Base-by-base conservation (phyloP, 1,140 invertebrate genomes). In the Mamestra configurata region DNA sequence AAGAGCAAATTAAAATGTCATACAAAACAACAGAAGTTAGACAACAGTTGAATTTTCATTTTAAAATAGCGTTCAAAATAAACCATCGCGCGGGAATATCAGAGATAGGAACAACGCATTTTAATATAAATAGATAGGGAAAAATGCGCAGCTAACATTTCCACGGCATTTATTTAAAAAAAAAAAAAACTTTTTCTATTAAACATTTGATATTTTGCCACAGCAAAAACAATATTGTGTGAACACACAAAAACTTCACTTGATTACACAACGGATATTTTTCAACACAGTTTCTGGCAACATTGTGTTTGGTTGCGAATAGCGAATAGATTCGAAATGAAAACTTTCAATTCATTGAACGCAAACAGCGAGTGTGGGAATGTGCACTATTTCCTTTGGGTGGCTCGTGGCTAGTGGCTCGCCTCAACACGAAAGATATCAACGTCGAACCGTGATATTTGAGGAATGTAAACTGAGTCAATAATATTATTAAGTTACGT, bases 261-360 rank as follows among this genome's bases (percentile, higher is more conserved):
- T 35, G 68, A 35, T 71, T 71, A 37, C 68, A 49, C 22, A 53
- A 18, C 7, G 46, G 46, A 71, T 71, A 71, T 71, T 71, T 70
- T 71, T 53, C 46, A 53, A 71, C 53, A 51, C 24, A 70, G 46
- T 53, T 71, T 53, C 10, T 35, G 7, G 8, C 15, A 51, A 51
- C 24, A 70, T 10, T 51, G 13, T 49, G 49, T 71, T 71, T 71
- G 24, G 27, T 71, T 11, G 27, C 68, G 68, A 71, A 71, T 71
- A 20, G 27, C 68, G 68, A 71, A 71, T 71, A 51, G 68, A 53
- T 71, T 53, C 24, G 46, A 71, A 71, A 71, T 71, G 68, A 71
- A 71, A 71, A 71, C 24, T 53, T 71, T 51, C 68, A 53, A 71
- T 71, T 71, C 46, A 71, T 51, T 71, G 68, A 49, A 53, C 66